These are phyloP conservation scores for Aphis gossypii DNA, from an alignment of 1,140 invertebrate genomes.

Conservation along the genomic window DNA sequence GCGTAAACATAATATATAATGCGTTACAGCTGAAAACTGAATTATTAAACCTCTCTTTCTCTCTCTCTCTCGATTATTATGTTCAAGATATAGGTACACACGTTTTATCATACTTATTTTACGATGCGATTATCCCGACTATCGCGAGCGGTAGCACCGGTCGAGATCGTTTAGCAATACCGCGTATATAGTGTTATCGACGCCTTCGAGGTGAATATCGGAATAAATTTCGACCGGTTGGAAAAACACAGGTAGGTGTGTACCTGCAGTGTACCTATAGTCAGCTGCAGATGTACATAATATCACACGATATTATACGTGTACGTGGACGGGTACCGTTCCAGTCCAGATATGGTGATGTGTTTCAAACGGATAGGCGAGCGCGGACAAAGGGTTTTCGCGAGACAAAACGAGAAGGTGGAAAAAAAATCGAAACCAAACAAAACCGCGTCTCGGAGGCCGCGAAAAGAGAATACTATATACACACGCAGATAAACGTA, in stretches of 20 bases:
- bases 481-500: background rate
- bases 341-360: background rate
- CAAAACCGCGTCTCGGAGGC: background rate
- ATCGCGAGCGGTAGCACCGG: no score
- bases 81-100: no score
- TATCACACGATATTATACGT: no score
- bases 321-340: background rate
- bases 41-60: no score
- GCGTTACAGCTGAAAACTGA: no score
- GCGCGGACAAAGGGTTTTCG: constrained; percentile 2
- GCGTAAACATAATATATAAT: no score
- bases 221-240: background rate
- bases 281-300: background rate
- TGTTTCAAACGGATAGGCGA: background rate
- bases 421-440: background rate
- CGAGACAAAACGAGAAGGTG: background rate
- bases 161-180: background rate
- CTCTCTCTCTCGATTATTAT: no score
- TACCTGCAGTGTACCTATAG: background rate
- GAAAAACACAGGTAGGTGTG: background rate
- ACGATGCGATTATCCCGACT: no score
- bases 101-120: no score
- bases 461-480: constrained; percentile 12
- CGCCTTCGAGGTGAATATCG: background rate
- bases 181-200: background rate